Base-by-base conservation (phyloP, 2,888 invertebrate species). In the Agonopterix subpropinquella region DNA sequence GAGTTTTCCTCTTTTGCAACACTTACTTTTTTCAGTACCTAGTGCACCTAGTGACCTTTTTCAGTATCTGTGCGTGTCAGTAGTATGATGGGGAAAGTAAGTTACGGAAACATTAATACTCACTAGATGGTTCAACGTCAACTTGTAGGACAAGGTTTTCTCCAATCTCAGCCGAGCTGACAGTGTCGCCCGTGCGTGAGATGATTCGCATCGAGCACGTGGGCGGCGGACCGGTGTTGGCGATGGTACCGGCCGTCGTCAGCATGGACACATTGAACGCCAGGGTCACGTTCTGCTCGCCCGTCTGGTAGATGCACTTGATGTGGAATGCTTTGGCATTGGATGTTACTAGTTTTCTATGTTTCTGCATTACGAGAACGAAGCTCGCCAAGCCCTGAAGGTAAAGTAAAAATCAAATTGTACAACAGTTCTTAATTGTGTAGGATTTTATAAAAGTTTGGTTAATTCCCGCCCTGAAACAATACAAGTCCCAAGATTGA, bases 271-370 rank as follows among this genome's bases (percentile, higher is more conserved):
- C 97, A 75, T 98, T 98, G 78, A 97, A 97, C 42, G 97, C 97
- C 39, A 97, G 89, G 0, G 96, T 96, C 0, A 98, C 96, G 61
- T 96, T 96, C 77, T 96, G 96, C 76, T 96, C 96, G 53, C 96
- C 97, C 0, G 96, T 97, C 78, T 97, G 96, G 77, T 98, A 98
- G 49, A 97, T 94, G 77, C 98, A 98, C 77, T 96, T 96, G 57
- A 98, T 96, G 80, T 98, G 96, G 88, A 98, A 98, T 1, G 98
- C 98, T 78, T 97, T 96, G 4, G 98, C 97, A 70, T 96, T 95
- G 75, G 95, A 96, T 0, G 98, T 98, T 47, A 98, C 94, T 47
- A 98, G 90, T 88, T 96, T 96, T 0, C 97, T 97, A 92, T 98
- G 98, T 83, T 97, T 96, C 76, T 98, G 98, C 72, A 98, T 96